Evolutionary conservation across 2,888 invertebrate genomes (phyloP).

Genomic region (Luperina nickerlii): DNA sequence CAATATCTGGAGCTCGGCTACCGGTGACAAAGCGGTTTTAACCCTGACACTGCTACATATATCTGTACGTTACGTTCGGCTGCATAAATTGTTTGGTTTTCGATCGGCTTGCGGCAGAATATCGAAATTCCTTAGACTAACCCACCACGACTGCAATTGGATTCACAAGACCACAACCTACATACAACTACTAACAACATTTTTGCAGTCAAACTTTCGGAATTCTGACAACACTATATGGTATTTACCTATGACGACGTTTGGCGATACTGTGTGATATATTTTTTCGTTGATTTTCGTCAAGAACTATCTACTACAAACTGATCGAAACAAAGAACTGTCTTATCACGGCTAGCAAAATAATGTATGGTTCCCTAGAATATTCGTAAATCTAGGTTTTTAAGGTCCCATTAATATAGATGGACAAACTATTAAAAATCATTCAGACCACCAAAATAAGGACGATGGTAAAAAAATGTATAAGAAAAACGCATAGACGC

Average conservation of each 20-base stretch:
- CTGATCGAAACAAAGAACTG: too few species aligned
- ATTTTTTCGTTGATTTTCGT: neutral
- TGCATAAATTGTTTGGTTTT: conserved; percentile 48
- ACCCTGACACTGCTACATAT: conserved; percentile 24
- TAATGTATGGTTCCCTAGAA: neutral
- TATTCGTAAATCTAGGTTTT: neutral
- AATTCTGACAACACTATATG: neutral
- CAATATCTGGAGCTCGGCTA: conserved; percentile 28
- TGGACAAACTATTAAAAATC: too few species aligned
- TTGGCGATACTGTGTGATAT: neutral
- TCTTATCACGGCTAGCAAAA: neutral
- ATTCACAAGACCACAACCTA: neutral
- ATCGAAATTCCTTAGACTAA: conserved; percentile 12
- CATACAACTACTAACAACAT: neutral
- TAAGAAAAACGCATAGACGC: too few species aligned
- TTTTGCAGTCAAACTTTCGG: neutral
- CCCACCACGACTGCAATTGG: neutral
- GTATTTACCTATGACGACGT: neutral
- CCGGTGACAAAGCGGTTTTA: conserved; percentile 39
- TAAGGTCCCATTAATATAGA: too few species aligned
- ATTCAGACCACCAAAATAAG: too few species aligned
- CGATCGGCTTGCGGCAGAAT: conserved; percentile 29
- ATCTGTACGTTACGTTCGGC: conserved; percentile 30
- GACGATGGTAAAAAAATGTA: too few species aligned
- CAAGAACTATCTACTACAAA: neutral